These are phyloP conservation scores for Drosophila histrio DNA, from an alignment of 2,888 invertebrate species.

Conservation along the genomic window DNA sequence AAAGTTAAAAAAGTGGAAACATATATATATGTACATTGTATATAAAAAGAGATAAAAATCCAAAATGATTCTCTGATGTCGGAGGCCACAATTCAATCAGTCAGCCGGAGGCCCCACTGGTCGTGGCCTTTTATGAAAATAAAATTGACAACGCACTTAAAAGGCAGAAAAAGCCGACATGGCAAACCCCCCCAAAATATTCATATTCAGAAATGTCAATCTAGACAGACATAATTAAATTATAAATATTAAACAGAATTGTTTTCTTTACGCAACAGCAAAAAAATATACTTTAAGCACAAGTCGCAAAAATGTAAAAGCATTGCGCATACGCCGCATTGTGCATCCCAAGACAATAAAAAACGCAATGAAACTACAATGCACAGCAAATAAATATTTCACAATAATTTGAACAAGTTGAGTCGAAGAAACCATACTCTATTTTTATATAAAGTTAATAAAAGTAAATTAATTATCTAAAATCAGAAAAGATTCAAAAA, in stretches of 20 bases:
- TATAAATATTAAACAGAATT: constrained; percentile 55
- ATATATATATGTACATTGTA: neutral
- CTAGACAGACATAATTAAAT: constrained; percentile 50
- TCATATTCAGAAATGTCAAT: constrained; percentile 26
- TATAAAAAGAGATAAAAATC: constrained; percentile 1
- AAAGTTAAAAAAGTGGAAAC: neutral
- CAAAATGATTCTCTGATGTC: constrained; percentile 25
- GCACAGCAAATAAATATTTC: constrained; percentile 33
- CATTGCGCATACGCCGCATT: constrained; percentile 61
- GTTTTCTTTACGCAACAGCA: constrained; percentile 45
- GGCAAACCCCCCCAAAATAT: neutral
- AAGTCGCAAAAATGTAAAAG: constrained; percentile 28
- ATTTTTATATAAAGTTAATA: neutral
- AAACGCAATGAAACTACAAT: constrained; percentile 32
- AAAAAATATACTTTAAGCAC: constrained; percentile 33
- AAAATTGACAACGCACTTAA: constrained; percentile 53
- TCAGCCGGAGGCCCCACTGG: constrained; percentile 24
- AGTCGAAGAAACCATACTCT: neutral
- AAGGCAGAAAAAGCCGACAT: constrained; percentile 31
- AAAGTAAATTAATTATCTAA: neutral
- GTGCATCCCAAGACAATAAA: constrained; percentile 32
- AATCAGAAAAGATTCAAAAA: neutral
- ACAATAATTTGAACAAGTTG: neutral
- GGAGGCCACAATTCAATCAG: constrained; percentile 61
- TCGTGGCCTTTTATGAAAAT: constrained; percentile 45